Evolutionary conservation across 2,113 vertebrate species (phyloP), one percentile per base, ranked within the genome.

Genomic region (Cichladusa arquata): DNA sequence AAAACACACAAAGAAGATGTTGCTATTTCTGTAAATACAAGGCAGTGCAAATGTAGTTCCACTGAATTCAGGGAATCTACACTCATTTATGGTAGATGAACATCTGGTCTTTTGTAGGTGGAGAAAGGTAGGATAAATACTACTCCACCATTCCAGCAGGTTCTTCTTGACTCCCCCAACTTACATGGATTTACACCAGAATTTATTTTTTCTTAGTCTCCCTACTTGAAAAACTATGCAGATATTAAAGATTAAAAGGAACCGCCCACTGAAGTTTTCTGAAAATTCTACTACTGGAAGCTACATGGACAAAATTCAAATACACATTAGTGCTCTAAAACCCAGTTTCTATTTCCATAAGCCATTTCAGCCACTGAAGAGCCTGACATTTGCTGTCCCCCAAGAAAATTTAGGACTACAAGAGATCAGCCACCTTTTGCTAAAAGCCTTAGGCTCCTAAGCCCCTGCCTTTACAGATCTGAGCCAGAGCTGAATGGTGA

Each of bases 61-160:
- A 82, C n/a, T 42, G 57, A 77, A 90, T 53, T 80, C 74, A 76
- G 36, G 34, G 54, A 48, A 47, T 57, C 50, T 25, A 31, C 17
- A 33, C 45, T 61, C 61, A 38, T 18, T 91, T 60, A 19, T 50
- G 58, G 79, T 24, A 53, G 56, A 57, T 20, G 61, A 95, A 81
- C 57, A 85, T 82, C 95, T 91, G 89, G 70, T 53, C 70, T 53
- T 71, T 34, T 38, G 18, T 51, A 76, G 45, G 5, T 79, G 34
- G 54, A 69, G 78, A 87, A 80, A 85, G 62, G 54, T 47, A 88
- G 81, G 50, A 90, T 72, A 93, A 85, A 94, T 73, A 85, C 57
- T 26, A 19, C 9, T 14, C 25, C 42, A 45, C 10, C 14, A 58
- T 29, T 76, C 66, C 74, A 81, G 70, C 14, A 61, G 66, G 81